These are phyloP conservation scores for Carposina sasakii DNA, from an alignment of 1,140 invertebrate genomes.

Conservation along the genomic window DNA sequence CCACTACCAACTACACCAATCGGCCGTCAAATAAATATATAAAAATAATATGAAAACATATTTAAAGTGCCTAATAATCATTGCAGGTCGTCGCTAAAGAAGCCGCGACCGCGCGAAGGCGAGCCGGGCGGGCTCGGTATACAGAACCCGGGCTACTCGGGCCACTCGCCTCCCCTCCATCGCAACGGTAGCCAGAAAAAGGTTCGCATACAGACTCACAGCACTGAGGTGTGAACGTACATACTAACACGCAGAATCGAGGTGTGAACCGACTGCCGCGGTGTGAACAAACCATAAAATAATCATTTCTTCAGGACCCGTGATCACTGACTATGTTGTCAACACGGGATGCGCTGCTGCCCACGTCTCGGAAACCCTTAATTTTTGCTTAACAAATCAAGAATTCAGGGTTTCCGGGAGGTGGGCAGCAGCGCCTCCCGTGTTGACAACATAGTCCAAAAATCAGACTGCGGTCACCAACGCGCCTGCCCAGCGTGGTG, in stretches of 20 bases:
- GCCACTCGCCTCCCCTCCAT: constrained; percentile 83
- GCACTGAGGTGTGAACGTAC: constrained; percentile 82
- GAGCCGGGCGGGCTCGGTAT: constrained; percentile 80
- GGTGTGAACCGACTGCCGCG: background rate
- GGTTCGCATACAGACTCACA: constrained; percentile 90
- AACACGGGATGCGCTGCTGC: no score
- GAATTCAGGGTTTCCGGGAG: no score
- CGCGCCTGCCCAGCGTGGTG: no score
- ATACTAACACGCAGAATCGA: background rate
- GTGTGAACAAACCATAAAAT: background rate
- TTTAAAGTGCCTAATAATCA: no score
- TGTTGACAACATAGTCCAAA: no score
- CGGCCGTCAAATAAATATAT: no score
- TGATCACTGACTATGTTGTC: background rate
- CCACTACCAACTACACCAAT: no score
- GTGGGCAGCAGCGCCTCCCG: no score
- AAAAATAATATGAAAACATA: no score
- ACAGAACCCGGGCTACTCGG: constrained; percentile 87
- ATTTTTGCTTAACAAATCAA: no score
- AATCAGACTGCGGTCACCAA: no score
- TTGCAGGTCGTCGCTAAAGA: constrained; percentile 88
- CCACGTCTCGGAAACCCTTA: no score
- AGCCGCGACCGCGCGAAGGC: constrained; percentile 76
- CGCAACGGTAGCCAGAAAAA: constrained; percentile 89
- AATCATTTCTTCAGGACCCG: background rate